Percentiles rank a stretch among this genome's conserved stretches.
Conservation (phyloP, 2,113 vertebrate genomes). For the Lepus europaeus region DNA sequence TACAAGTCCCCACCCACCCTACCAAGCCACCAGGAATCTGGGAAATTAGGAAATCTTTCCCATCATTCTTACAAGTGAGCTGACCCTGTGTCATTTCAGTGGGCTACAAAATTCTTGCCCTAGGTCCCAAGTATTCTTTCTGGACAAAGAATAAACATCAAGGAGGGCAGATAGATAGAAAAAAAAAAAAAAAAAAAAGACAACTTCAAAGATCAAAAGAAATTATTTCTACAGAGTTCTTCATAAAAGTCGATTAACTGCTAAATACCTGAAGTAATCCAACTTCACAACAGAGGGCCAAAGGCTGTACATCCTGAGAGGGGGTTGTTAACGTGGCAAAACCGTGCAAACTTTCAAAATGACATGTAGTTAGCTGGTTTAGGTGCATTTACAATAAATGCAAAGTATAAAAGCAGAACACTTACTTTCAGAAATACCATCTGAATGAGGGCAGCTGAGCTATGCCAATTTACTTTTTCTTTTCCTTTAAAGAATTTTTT, state of each 20-base stretch:
- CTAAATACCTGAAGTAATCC: constrained; percentile 17
- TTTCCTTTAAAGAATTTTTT: constrained; percentile 45
- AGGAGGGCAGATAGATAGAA: not conserved
- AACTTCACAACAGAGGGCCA: not conserved
- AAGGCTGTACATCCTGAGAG: not conserved
- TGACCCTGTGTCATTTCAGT: not conserved
- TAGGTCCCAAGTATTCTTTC: constrained; percentile 58
- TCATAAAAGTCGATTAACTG: not conserved
- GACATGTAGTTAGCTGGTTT: not conserved
- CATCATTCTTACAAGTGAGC: not conserved
- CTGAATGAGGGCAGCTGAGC: not conserved
- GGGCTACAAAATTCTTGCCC: constrained; percentile 44
- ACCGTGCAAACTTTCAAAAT: not conserved
- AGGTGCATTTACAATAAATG: not conserved
- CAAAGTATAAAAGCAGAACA: not conserved
- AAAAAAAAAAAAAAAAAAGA: not conserved
- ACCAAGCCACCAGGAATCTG: not conserved
- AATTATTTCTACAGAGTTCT: constrained; percentile 33
- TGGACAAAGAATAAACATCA: constrained; percentile 52
- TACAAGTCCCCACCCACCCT: not conserved
- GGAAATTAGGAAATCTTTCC: constrained; percentile 41
- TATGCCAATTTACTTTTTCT: not conserved
- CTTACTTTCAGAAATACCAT: constrained; percentile 9
- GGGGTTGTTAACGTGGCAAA: not conserved
- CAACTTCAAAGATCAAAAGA: not conserved